These are phyloP conservation scores for Phylloscopus collybita DNA, from an alignment of 2,797 vertebrate species.

Conservation along the genomic window DNA sequence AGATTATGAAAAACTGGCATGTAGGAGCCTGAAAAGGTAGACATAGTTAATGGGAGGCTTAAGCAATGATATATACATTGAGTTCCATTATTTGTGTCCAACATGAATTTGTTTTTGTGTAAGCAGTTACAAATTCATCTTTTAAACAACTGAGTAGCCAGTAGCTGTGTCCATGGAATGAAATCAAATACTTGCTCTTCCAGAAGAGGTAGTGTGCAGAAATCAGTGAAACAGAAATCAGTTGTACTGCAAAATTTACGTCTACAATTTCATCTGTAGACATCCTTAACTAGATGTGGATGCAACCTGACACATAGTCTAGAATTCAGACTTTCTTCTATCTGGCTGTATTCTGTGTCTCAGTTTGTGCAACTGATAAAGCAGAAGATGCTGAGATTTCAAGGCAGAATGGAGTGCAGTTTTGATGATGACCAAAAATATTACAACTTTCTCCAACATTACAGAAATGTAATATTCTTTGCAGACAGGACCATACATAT, in stretches of 20 bases:
- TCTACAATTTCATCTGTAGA: background rate
- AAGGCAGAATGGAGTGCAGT: background rate
- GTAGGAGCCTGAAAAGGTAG: background rate
- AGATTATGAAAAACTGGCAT: background rate
- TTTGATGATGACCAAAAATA: constrained; percentile 2
- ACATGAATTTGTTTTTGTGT: background rate
- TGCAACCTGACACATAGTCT: background rate
- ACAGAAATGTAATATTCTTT: background rate
- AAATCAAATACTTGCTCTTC: constrained; percentile 4
- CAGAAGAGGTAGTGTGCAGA: background rate
- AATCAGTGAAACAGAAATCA: constrained; percentile 25
- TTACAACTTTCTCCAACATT: background rate
- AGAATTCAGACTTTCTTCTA: background rate
- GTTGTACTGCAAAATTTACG: constrained; percentile 3
- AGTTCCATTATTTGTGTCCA: background rate
- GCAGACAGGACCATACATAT: background rate
- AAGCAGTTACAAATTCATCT: background rate
- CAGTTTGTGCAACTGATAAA: background rate
- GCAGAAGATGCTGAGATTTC: background rate
- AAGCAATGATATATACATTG: constrained; percentile 24
- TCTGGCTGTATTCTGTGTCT: background rate
- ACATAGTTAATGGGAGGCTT: background rate
- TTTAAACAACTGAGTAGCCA: background rate
- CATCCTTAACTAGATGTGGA: background rate
- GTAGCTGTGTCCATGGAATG: background rate